Evolutionary conservation across 2,113 vertebrate species (phyloP).

Genomic region (Nibea coibor): DNA sequence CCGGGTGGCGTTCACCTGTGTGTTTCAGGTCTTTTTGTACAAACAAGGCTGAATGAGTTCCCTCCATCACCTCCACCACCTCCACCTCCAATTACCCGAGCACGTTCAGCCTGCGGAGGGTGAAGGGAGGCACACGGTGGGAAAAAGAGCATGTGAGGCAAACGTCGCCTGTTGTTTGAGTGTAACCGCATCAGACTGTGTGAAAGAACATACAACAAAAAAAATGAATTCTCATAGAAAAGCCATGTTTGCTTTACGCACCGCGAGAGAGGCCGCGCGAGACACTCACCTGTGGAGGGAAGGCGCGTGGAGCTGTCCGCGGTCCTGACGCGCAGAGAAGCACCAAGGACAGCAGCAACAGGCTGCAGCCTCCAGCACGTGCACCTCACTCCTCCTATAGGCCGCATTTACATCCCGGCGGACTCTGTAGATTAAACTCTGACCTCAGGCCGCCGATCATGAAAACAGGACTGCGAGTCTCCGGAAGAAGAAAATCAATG

Average conservation of each 20-base stretch:
- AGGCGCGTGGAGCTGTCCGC: constrained; percentile 69
- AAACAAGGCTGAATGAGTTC: constrained; percentile 32
- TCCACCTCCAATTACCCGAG: constrained; percentile 12
- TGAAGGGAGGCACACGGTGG: constrained; percentile 46
- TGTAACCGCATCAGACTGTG: constrained; percentile 36
- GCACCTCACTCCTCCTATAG: too few relatives aligned
- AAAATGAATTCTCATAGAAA: constrained; percentile 6
- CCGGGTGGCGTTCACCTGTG: too few relatives aligned
- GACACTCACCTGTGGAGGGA: constrained; percentile 63
- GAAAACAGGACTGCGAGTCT: too few relatives aligned
- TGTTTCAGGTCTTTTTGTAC: constrained; percentile 13
- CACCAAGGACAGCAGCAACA: constrained; percentile 72
- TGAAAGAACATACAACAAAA: background rate
- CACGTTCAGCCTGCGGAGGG: constrained; percentile 1
- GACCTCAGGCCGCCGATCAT: background rate
- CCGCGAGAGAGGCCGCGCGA: constrained; percentile 1
- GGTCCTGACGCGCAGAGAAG: constrained; percentile 68
- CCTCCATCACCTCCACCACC: background rate
- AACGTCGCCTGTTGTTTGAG: constrained; percentile 51
- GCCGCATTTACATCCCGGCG: background rate
- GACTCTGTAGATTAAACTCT: background rate
- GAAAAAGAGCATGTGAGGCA: constrained; percentile 69
- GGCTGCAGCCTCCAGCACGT: constrained; percentile 18
- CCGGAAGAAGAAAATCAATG: background rate
- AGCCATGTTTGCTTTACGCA: constrained; percentile 39